These are phyloP conservation scores for Melanerpes formicivorus DNA, from an alignment of 2,113 vertebrate species.

Conservation along the genomic window DNA sequence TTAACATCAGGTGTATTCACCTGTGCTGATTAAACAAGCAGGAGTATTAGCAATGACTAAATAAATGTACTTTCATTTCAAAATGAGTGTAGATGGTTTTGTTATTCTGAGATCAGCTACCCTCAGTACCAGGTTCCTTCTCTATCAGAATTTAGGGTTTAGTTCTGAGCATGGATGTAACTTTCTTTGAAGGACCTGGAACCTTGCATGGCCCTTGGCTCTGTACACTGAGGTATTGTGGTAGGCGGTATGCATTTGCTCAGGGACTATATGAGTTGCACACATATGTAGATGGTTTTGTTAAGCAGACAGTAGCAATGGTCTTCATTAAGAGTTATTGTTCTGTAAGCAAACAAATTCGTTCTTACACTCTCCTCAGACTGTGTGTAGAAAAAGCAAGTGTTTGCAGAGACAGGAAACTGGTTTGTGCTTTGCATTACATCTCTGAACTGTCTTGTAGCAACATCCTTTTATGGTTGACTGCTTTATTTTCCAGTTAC, in stretches of 20 bases:
- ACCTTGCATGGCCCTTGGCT: accelerated
- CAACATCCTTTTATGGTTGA: not conserved
- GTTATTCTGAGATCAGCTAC: not conserved
- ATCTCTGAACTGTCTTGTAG: not conserved
- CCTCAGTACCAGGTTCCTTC: not conserved
- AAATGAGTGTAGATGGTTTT: not conserved
- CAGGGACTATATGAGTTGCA: accelerated
- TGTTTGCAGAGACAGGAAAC: not conserved
- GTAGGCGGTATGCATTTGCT: not conserved
- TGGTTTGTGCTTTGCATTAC: not conserved
- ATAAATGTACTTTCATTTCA: not conserved
- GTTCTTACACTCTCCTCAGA: not conserved
- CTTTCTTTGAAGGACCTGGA: not conserved
- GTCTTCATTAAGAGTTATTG: not conserved
- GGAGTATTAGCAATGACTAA: not conserved
- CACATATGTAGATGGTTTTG: not conserved
- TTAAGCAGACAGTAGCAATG: not conserved
- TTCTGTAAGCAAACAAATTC: not conserved
- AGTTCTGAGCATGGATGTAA: not conserved
- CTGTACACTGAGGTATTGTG: accelerated
- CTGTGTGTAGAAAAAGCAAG: not conserved
- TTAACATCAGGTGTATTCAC: not conserved
- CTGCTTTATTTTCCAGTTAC: not conserved
- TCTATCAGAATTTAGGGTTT: not conserved
- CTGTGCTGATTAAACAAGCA: not conserved